Base-by-base conservation (phyloP, 2,113 vertebrate genomes). In the Phrynocephalus versicolor region DNA sequence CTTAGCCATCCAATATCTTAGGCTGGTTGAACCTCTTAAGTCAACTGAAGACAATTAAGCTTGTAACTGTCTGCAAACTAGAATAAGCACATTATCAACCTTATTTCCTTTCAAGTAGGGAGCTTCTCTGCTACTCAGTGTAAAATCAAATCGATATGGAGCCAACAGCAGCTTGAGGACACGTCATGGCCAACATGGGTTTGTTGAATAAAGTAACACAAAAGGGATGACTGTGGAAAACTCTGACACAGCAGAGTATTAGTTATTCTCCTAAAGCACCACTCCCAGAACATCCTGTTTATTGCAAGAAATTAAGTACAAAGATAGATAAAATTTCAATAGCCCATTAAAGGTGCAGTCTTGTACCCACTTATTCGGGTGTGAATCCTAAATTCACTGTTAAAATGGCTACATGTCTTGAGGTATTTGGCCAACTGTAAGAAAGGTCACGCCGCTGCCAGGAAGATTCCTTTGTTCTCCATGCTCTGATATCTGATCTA, bases 391-490 rank as follows among this genome's bases (percentile, higher is more conserved):
- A 27, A 65, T 65, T 8, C 10, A 27, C 64, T 65, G 64, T 27
- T 1, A 2, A 21, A 85, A 16, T 78, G 2, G 30, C 58, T 10
- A 58, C 55, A 45, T 55, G 79, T 39, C 27, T 23, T 62, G 58
- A 16, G 13, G 16, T 35, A 6, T 81, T 81, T 27, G 33, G 73
- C 72, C 30, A 78, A 74, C 64, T 64, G 37, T 19, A 86, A 45
- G 89, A 89, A 82, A 79, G 58, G 81, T 37, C 65, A 83, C 35
- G 35, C 19, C 80, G 30, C 37, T 83, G 85, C 82, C 51, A 72
- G 21, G 35, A 64, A 82, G 62, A 41, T 84, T 69, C 81, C 64
- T 92, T 62, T 87, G 77, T 88, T 93, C 25, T 65, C 27, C 25
- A 3, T 65, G 27, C 18, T 78, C 70, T 72, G 58, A 84, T 15